Percentiles rank a stretch among this genome's conserved stretches.
Evolutionary conservation across 2,797 vertebrate genomes (phyloP).

Genomic region (Selene dorsalis): DNA sequence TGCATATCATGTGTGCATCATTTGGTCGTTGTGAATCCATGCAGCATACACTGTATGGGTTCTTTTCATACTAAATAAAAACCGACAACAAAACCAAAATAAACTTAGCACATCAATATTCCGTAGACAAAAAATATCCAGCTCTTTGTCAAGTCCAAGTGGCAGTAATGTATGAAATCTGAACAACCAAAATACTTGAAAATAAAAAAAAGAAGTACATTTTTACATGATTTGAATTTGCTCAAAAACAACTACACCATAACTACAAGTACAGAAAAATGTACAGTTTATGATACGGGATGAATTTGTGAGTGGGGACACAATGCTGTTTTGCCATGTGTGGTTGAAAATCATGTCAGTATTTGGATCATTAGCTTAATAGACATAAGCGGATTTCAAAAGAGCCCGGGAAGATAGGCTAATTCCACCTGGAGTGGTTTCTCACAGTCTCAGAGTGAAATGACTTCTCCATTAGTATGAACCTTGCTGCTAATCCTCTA

Average conservation of each 20-base stretch:
- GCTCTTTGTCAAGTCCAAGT: background rate
- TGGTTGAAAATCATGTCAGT: conserved; percentile 50
- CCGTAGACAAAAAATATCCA: background rate
- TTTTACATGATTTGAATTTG: background rate
- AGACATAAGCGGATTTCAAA: conserved; percentile 63
- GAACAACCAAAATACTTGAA: background rate
- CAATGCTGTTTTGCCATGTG: conserved; percentile 36
- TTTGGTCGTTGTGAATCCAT: too few species aligned
- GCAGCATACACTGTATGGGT: too few species aligned
- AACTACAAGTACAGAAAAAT: too few species aligned
- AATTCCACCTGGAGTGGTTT: conserved; percentile 66
- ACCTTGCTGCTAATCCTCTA: conserved; percentile 65
- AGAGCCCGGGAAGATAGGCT: conserved; percentile 55
- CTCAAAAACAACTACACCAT: too few species aligned
- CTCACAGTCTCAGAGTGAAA: conserved; percentile 45
- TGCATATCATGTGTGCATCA: too few species aligned
- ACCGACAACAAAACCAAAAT: background rate
- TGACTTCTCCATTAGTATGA: conserved; percentile 56
- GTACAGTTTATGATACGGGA: background rate
- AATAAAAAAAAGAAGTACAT: background rate
- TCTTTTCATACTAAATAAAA: too few species aligned
- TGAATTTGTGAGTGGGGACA: conserved; percentile 11
- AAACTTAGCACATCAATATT: background rate
- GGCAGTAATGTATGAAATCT: background rate
- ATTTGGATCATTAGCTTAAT: conserved; percentile 65